Evolutionary conservation across 2,113 vertebrate genomes (phyloP), one percentile per base, ranked within the genome.

Genomic region (Anas platyrhynchos): DNA sequence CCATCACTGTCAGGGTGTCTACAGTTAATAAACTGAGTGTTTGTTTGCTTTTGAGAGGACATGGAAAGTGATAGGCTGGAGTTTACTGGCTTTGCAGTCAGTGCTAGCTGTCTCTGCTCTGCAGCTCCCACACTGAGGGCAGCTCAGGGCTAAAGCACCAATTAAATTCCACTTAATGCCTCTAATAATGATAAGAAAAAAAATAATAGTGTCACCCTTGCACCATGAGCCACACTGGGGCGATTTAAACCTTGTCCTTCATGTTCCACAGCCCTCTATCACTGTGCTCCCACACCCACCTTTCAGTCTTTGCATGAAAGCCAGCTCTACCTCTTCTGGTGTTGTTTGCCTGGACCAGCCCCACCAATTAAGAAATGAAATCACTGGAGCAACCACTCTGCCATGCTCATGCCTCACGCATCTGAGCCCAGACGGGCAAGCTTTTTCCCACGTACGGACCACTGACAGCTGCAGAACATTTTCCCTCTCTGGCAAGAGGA

Each of bases 111-210:
- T 27, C 29, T 13, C 73, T 89, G 56, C 36, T 81, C 83, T 75
- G 66, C 76, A 86, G 29, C 50, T 94, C 77, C 68, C 56, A 80
- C 2, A 0, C 68, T 44, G 69, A 95, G 88, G 83, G 73, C 90
- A 84, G 77, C 41, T 86, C 38, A 88, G 69, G 69, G 90, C 93
- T 71, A 86, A 88, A 83, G 23, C 66, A 76, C 62, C 80, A 95
- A 94, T 94, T 96, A 93, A 94, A 87, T 95, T 75, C 77, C 73
- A 92, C 77, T 96, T 93, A 87, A 96, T 91, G 80, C 38, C 18
- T 81, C 50, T 93, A 84, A 94, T 88, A 93, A 85, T 9, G 5
- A 48, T 36, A 34, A 58, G 31, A 6, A 44, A 65, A 65, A 86
- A 50, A n/a, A 16, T 13, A 56, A 91, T 13, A 29, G 48, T 83